Evolutionary conservation across 2,797 vertebrate genomes (phyloP).

Genomic region (Arrhamphus sclerolepis): DNA sequence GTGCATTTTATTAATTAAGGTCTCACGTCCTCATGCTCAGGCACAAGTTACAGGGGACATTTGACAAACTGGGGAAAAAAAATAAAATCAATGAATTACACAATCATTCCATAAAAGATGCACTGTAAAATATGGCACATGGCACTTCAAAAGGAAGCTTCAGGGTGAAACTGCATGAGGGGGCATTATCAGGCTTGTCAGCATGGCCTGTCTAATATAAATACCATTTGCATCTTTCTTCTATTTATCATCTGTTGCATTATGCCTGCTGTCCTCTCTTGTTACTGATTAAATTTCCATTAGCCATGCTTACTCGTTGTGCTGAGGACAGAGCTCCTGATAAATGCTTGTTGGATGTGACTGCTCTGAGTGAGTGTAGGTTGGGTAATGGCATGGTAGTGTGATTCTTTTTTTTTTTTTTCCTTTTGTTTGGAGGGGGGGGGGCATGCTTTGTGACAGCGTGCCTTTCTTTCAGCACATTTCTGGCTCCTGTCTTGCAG

Average conservation of each 20-base stretch:
- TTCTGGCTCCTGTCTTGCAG: conserved; percentile 45
- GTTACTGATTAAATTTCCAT: conserved; percentile 84
- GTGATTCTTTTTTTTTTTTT: conserved; percentile 28
- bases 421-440: background rate
- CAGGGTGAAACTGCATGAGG: conserved; percentile 54
- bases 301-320: conserved; percentile 77
- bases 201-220: conserved; percentile 70
- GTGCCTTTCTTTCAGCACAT: conserved; percentile 36
- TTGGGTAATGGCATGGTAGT: conserved; percentile 71
- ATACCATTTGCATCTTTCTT: conserved; percentile 79
- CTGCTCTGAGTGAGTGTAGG: conserved; percentile 66
- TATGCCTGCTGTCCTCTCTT: conserved; percentile 79
- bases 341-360: conserved; percentile 76
- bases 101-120: conserved; percentile 57
- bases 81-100: conserved; percentile 51
- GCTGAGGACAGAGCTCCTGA: conserved; percentile 60
- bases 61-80: conserved; percentile 11
- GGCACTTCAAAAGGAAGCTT: conserved; percentile 59
- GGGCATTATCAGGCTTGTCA: conserved; percentile 75
- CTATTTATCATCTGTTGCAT: conserved; percentile 79
- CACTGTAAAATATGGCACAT: conserved; percentile 59
- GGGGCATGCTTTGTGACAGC: conserved; percentile 55
- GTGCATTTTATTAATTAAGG: conserved; percentile 56
- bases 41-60: conserved; percentile 36
- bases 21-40: conserved; percentile 23